Conservation (phyloP, 2,888 invertebrate genomes). For the Cheilosia urbana region DNA sequence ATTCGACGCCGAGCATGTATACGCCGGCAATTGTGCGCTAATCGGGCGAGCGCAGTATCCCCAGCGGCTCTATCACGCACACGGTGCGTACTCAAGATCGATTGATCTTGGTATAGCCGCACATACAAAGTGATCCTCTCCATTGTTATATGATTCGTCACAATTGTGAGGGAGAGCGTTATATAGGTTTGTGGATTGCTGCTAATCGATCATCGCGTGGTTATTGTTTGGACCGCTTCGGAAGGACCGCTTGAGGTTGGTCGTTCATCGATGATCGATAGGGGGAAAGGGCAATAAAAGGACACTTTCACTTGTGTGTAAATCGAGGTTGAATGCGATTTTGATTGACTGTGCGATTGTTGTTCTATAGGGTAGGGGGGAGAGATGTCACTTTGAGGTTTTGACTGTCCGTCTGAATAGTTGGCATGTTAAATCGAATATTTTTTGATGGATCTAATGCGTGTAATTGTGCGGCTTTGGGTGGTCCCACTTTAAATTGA, state of each 20-base stretch:
- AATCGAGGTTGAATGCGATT: conserved; percentile 53
- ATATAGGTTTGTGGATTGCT: conserved; percentile 9
- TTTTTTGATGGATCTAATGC: conserved; percentile 55
- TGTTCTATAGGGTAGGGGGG: neutral
- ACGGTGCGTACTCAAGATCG: conserved; percentile 67
- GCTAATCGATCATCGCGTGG: conserved; percentile 64
- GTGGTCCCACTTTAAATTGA: conserved; percentile 27
- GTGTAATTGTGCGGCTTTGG: conserved; percentile 50
- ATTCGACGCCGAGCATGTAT: conserved; percentile 70
- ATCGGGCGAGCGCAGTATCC: conserved; percentile 61
- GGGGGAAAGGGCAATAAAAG: conserved; percentile 60
- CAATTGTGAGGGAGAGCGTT: conserved; percentile 58
- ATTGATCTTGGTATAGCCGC: conserved; percentile 54
- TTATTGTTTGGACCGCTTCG: conserved; percentile 50
- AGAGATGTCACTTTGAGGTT: conserved; percentile 15
- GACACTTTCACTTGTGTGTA: conserved; percentile 70
- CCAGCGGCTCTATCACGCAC: conserved; percentile 72
- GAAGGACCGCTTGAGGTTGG: conserved; percentile 12
- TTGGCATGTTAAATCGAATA: conserved; percentile 49
- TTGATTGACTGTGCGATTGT: conserved; percentile 61
- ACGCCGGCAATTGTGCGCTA: conserved; percentile 66
- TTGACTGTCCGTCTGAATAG: conserved; percentile 46
- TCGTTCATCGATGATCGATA: conserved; percentile 63
- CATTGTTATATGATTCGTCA: conserved; percentile 72
- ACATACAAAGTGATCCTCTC: conserved; percentile 48